Evolutionary conservation across 2,797 vertebrate genomes (phyloP).

Genomic region (Emydoidea blandingii): DNA sequence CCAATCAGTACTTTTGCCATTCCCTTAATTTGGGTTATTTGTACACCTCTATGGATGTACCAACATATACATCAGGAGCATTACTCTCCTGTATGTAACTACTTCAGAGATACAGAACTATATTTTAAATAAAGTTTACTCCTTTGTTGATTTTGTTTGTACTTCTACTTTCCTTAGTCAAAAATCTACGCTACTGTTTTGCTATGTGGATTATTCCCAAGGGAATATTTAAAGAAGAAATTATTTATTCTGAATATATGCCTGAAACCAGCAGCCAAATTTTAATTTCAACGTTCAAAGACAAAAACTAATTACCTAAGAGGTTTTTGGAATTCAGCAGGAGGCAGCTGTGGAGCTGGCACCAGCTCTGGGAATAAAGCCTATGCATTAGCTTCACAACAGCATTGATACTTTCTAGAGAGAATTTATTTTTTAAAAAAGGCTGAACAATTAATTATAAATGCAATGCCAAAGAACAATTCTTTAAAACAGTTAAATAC

Average conservation of each 20-base stretch:
- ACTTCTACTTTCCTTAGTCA: background rate
- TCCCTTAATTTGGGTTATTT: background rate
- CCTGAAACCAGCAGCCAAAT: conserved; percentile 37
- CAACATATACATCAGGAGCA: background rate
- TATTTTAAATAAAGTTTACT: background rate
- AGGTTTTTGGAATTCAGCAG: conserved; percentile 18
- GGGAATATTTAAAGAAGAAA: conserved; percentile 38
- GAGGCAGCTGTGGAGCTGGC: conserved; percentile 63
- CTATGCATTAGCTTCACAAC: conserved; percentile 34
- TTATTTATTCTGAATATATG: conserved; percentile 24
- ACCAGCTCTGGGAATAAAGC: conserved; percentile 34
- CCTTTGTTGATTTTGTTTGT: background rate
- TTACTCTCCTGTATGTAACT: background rate
- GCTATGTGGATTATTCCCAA: conserved; percentile 45
- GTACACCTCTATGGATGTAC: background rate
- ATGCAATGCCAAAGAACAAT: conserved; percentile 16
- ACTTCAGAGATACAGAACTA: background rate
- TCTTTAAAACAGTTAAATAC: conserved; percentile 34
- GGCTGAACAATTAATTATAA: conserved; percentile 9
- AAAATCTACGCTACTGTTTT: conserved; percentile 7
- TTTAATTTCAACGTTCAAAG: conserved; percentile 23
- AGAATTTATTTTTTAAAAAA: background rate
- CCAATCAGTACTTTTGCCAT: background rate
- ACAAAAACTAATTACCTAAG: conserved; percentile 57
- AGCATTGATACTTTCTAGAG: conserved; percentile 35